These are phyloP conservation scores for Irena cyanogastra DNA, from an alignment of 2,113 vertebrate species.

Conservation along the genomic window DNA sequence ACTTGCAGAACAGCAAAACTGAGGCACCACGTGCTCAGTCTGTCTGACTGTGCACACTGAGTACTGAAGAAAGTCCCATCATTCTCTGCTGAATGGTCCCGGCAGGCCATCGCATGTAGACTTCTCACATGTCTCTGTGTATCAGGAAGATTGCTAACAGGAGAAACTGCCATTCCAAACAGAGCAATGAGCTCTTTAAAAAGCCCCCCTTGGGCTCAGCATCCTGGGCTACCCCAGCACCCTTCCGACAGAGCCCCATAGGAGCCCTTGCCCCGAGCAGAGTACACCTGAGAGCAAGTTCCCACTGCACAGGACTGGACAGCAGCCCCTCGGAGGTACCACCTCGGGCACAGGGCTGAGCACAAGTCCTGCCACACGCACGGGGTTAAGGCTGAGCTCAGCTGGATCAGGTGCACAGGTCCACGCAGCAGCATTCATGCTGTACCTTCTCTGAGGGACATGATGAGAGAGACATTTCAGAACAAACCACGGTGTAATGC, in stretches of 20 bases:
- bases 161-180: background rate
- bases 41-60: background rate
- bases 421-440: accelerated
- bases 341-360: accelerated
- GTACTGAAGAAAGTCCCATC: background rate
- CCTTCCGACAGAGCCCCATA: accelerated
- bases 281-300: background rate
- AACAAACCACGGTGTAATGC: accelerated
- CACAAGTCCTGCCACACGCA: accelerated
- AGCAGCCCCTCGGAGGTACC: background rate
- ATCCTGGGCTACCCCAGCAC: background rate
- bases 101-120: background rate
- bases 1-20: background rate
- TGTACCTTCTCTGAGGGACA: accelerated
- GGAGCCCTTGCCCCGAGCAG: accelerated
- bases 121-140: accelerated
- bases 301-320: too few species aligned
- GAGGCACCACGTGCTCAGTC: accelerated
- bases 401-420: accelerated
- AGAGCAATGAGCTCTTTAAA: too few species aligned
- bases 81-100: background rate
- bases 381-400: background rate
- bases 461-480: accelerated
- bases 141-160: accelerated
- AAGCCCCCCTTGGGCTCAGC: background rate